These are phyloP conservation scores for Trachymyrmex septentrionalis DNA, from an alignment of 1,140 invertebrate species.

Conservation along the genomic window DNA sequence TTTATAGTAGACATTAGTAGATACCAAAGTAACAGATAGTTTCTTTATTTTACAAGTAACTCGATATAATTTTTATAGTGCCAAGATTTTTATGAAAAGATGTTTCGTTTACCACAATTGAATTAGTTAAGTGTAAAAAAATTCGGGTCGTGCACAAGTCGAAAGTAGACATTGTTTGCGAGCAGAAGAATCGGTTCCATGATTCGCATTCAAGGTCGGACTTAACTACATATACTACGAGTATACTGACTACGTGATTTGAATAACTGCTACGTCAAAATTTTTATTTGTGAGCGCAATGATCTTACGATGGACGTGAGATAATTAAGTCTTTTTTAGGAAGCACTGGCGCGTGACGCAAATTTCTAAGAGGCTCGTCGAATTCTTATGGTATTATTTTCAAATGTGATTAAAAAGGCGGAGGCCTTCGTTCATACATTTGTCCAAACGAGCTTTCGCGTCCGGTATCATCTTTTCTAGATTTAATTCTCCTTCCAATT, in stretches of 20 bases:
- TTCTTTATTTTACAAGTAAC: not conserved
- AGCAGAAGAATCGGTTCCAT: slow-evolving; percentile 65
- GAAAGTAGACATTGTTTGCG: slow-evolving; percentile 51
- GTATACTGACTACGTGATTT: slow-evolving; percentile 69
- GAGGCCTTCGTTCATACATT: not conserved
- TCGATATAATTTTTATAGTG: not conserved
- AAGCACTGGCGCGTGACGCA: slow-evolving; percentile 64
- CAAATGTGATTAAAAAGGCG: slow-evolving; percentile 10
- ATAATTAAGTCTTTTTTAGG: slow-evolving; percentile 78
- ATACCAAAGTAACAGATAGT: not conserved
- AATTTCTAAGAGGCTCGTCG: slow-evolving; percentile 44
- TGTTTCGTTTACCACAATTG: not conserved
- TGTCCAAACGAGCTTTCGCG: not conserved
- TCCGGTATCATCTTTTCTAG: not conserved
- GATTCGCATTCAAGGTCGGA: slow-evolving; percentile 72
- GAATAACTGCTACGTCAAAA: slow-evolving; percentile 65
- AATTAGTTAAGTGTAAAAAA: slow-evolving; percentile 28
- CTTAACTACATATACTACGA: slow-evolving; percentile 58
- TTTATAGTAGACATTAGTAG: no score
- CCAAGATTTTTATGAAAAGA: not conserved
- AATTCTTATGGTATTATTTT: slow-evolving; percentile 51
- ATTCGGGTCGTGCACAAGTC: slow-evolving; percentile 7
- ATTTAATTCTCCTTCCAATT: not conserved
- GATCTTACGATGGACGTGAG: slow-evolving; percentile 77
- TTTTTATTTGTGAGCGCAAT: slow-evolving; percentile 73